Base-by-base conservation (phyloP, 2,888 invertebrate genomes). In the Nephrotoma guestfalica region DNA sequence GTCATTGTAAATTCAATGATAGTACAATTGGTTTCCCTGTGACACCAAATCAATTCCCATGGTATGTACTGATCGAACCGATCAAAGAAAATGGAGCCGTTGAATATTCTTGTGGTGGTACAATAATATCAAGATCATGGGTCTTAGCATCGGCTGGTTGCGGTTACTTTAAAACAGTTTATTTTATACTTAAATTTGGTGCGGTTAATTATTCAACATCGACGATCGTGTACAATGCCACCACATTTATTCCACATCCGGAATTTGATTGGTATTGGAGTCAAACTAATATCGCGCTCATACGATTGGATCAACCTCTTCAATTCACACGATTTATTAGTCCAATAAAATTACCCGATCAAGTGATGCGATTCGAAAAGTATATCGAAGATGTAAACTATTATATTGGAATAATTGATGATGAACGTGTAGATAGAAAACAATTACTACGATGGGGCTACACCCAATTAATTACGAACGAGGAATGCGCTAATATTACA, bases 401-500 rank as follows among this genome's bases (percentile, higher is more conserved):
- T 11, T 30, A 85, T 43, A 18, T 85, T 45, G 85, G 85, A 85
- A 85, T 85, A 18, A 11, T 85, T 4, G 43, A 4, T 43, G 85
- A 85, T 45, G 85, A 30, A 11, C 41, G 18, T 15, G 43, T 43
- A 0, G 45, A 85, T 43, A 6, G 43, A 18, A 43, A 18, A 18
- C 85, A 42, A 45, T 43, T 43, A 43, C 11, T 85, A 11, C 85
- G 85, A 15, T 85, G 85, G 85, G 43, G 42, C 0, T 43, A 85
- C 15, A 43, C 85, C 5, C 1, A 43, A 13, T 11, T 85, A 30
- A 85, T 85, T 43, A 85, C 85, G 18, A 43, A 85, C 18, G 43
- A 85, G 18, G 18, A 85, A 85, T 85, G 85, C 45, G 85, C 85
- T 43, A 85, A 85, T 45, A 43, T 85, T 9, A 85, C 85, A 18